These are phyloP conservation scores for Pelobates fuscus DNA, from an alignment of 2,113 vertebrate genomes.

Conservation along the genomic window DNA sequence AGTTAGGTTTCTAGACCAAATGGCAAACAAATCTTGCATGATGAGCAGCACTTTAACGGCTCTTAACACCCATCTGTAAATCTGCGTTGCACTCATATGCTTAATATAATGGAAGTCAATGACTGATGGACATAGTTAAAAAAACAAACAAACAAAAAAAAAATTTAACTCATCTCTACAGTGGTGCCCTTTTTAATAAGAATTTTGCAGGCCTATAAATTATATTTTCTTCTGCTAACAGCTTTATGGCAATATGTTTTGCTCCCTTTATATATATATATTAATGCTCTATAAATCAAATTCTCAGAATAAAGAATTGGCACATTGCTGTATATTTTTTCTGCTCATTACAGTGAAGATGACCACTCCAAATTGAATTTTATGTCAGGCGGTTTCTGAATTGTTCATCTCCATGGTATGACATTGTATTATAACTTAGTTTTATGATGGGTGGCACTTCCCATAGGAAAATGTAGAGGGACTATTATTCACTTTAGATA, in stretches of 20 bases:
- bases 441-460: not conserved
- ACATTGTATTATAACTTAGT: slow-evolving; percentile 10
- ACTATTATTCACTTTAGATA: too few relatives aligned
- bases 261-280: slow-evolving; percentile 30
- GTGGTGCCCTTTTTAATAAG: slow-evolving; percentile 28
- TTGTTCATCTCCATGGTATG: not conserved
- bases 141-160: slow-evolving; percentile 10
- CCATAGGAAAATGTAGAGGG: not conserved
- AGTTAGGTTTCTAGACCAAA: too few relatives aligned
- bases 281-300: slow-evolving; percentile 28
- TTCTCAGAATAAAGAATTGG: not conserved
- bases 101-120: not conserved
- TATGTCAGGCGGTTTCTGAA: not conserved
- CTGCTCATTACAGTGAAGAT: not conserved
- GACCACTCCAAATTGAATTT: slow-evolving; percentile 15
- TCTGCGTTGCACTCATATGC: slow-evolving; percentile 5
- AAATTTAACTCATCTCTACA: slow-evolving; percentile 23
- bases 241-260: slow-evolving; percentile 24
- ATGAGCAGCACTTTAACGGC: not conserved
- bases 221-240: slow-evolving; percentile 28
- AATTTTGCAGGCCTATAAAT: slow-evolving; percentile 28
- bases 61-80: not conserved
- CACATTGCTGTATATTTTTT: not conserved
- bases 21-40: too few relatives aligned
- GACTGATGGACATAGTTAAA: not conserved